phyloP scores from a whole-genome alignment of 2,113 vertebrate genomes.

The Xenopus borealis region DNA sequence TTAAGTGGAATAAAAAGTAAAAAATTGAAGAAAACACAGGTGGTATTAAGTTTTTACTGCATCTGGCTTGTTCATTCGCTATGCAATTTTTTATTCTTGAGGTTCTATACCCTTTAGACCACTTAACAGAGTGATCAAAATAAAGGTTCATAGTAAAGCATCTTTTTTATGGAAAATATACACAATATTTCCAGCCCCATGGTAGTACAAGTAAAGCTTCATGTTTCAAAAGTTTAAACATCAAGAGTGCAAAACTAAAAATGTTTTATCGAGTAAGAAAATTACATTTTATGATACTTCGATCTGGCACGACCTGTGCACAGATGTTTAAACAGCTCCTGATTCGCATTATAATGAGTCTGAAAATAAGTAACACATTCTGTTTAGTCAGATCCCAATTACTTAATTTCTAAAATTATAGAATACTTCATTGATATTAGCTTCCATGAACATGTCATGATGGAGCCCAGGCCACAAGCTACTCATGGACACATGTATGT shows the following conservation, averaged over 20 bases:
- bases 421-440: neutral
- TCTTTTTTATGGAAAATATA: too few relatives aligned
- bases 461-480: too few relatives aligned
- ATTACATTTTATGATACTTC: neutral
- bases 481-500: too few relatives aligned
- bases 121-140: too few relatives aligned
- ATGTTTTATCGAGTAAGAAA: neutral
- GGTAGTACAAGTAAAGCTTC: neutral
- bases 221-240: neutral
- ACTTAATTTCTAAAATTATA: neutral
- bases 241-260: neutral
- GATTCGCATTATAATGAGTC: neutral
- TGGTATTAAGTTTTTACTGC: too few relatives aligned
- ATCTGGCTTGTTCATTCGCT: too few relatives aligned
- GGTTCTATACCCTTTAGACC: too few relatives aligned
- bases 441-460: neutral
- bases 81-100: too few relatives aligned
- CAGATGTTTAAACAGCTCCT: conserved; percentile 1
- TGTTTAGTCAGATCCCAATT: neutral
- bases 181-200: neutral
- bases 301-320: neutral
- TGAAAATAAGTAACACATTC: conserved; percentile 8
- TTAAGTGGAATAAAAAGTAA: too few relatives aligned
- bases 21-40: too few relatives aligned
- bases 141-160: too few relatives aligned